These are phyloP conservation scores for Chionomys nivalis DNA, from an alignment of 2,113 vertebrate genomes.

Conservation along the genomic window DNA sequence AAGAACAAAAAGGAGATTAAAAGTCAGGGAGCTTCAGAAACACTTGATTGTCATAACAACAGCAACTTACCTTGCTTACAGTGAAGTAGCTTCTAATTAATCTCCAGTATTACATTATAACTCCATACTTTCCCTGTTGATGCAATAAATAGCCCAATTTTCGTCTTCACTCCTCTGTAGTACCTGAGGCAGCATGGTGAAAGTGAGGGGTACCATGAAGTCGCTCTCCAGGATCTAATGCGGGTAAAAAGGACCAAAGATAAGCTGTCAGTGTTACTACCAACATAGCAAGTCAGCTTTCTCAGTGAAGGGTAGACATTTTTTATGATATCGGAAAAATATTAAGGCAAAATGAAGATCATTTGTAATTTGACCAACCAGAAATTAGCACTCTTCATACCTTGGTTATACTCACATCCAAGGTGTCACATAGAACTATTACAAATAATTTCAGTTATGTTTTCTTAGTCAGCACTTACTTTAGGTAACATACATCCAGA, in stretches of 20 bases:
- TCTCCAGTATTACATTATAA: not conserved
- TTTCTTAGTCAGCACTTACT: slow-evolving; percentile 29
- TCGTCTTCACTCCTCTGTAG: not conserved
- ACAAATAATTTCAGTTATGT: slow-evolving; percentile 31
- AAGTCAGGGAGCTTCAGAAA: not conserved
- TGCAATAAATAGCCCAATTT: not conserved
- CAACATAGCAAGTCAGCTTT: not conserved
- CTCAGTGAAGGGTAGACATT: not conserved
- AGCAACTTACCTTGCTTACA: not conserved
- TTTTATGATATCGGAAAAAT: slow-evolving; percentile 7
- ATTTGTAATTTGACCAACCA: not conserved
- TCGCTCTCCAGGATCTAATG: not conserved
- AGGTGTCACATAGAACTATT: not conserved
- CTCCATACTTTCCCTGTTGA: not conserved
- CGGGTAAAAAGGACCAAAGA: not conserved
- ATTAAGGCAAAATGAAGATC: slow-evolving; percentile 35
- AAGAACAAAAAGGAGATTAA: not conserved
- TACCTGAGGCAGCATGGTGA: not conserved
- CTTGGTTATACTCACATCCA: not conserved
- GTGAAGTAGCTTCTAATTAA: not conserved
- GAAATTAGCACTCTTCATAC: slow-evolving; percentile 20
- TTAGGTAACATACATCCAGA: slow-evolving; percentile 11
- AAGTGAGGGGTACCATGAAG: not conserved
- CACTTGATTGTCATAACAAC: not conserved
- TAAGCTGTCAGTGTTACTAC: not conserved